These are phyloP conservation scores for Cremastobaeus sp. DNA, from an alignment of 2,888 invertebrate genomes.

Conservation along the genomic window DNA sequence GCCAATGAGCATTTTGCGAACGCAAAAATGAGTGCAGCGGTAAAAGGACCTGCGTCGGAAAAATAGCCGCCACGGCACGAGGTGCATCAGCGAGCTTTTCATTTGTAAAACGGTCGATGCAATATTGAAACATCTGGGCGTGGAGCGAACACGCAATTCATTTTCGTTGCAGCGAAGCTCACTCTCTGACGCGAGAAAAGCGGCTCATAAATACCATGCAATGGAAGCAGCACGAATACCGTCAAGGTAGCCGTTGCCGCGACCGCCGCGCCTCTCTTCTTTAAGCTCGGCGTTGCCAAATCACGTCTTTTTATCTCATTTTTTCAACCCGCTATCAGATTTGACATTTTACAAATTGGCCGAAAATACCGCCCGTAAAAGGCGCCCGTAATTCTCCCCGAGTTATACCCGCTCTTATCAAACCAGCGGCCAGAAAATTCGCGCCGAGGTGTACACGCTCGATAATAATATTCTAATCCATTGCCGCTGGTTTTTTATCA, in stretches of 20 bases:
- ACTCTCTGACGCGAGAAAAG: constrained; percentile 54
- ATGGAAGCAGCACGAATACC: constrained; percentile 52
- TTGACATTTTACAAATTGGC: constrained; percentile 33
- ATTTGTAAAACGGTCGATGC: constrained; percentile 55
- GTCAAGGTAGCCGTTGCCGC: constrained; percentile 45
- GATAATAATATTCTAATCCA: too few species aligned
- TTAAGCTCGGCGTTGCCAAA: constrained; percentile 46
- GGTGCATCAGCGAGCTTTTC: constrained; percentile 32
- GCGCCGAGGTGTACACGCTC: too few species aligned
- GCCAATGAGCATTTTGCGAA: too few species aligned
- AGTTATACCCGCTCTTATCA: constrained; percentile 5
- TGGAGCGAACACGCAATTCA: constrained; percentile 56
- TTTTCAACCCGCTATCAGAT: constrained; percentile 28
- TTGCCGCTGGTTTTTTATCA: too few species aligned
- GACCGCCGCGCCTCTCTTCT: constrained; percentile 32
- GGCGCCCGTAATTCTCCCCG: background rate
- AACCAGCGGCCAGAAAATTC: too few species aligned
- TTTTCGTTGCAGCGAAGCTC: constrained; percentile 55
- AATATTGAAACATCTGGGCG: constrained; percentile 59
- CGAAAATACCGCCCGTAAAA: constrained; percentile 28
- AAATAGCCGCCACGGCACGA: constrained; percentile 6
- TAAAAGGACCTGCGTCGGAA: background rate
- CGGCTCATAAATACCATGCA: constrained; percentile 55
- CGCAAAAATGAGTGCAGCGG: background rate
- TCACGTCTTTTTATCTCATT: constrained; percentile 43